Base-by-base conservation (phyloP, 2,113 vertebrate genomes). In the Perognathus longimembris region DNA sequence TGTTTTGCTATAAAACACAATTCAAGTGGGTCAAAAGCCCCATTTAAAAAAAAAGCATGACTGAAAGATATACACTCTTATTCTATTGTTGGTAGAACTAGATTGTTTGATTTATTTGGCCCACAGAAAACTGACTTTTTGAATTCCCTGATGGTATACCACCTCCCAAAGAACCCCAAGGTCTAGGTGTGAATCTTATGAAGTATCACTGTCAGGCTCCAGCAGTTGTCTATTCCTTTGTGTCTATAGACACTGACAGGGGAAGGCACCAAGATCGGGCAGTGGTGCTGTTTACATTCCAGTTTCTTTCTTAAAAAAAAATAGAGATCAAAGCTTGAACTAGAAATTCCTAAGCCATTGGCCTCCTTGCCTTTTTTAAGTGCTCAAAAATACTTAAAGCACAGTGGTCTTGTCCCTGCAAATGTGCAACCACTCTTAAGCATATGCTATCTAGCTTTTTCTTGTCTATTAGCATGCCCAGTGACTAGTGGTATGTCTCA, bases 1-100 rank as follows among this genome's bases (percentile, higher is more conserved):
- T 45, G 0, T 54, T 92, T 88, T 63, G 54, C 17, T 91, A 15
- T 59, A 74, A 95, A 89, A 71, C 77, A 28, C 32, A 90, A 90
- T 59, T 90, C 28, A 73, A 32, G 5, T 85, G 11, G 32, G 80
- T 92, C 6, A 10, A 69, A 95, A 91, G n/a, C 9, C 28, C 28
- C 42, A n/a, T 42, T 5, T 91, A n/a, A 92, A 81, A 32, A 36
- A 78, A 30, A 26, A 42, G 10, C 32, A 59, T 83, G 34, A 73
- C 4, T 45, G 63, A 24, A 67, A 93, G 87, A 70, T 57, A 21
- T 8, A 71, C n/a, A 71, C 61, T 3, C 6, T 73, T 45, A 7
- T 67, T 88, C n/a, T 1, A 11, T 69, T 24, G 61, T 54, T 57
- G 32, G 22, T 28, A 5, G 4, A 21, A 5, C 28, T 93, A 34